Evolutionary conservation across 2,888 invertebrate genomes (phyloP).

Genomic region (Stegophylla sp.): DNA sequence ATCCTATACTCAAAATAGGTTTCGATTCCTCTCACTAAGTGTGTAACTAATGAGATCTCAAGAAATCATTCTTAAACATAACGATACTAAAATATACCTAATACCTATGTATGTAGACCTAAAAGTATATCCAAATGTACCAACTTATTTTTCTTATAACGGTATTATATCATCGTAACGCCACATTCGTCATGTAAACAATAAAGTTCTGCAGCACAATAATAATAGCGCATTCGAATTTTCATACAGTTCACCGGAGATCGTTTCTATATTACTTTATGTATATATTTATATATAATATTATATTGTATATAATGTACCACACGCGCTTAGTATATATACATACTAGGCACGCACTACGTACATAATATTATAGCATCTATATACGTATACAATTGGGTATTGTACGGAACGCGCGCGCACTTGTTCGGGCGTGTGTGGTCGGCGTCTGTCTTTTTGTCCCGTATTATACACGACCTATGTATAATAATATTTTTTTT

Average conservation of each 20-base stretch:
- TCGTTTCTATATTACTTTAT: constrained; percentile 1
- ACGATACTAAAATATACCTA: no score
- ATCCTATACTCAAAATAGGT: no score
- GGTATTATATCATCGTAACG: neutral
- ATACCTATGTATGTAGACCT: no score
- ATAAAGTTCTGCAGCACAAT: no score
- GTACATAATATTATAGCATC: neutral
- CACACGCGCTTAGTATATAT: neutral
- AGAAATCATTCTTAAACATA: no score
- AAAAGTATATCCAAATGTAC: neutral
- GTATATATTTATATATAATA: neutral
- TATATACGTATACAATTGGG: neutral
- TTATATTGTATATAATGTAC: no score
- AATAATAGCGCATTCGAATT: neutral
- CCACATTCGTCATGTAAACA: neutral
- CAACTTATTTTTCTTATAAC: neutral
- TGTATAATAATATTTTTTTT: neutral
- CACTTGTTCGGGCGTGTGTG: constrained; percentile 56
- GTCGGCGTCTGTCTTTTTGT: constrained; percentile 58
- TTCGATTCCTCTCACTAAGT: no score
- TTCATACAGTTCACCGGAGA: constrained; percentile 41
- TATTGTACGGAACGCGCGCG: constrained; percentile 35
- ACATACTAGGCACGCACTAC: neutral
- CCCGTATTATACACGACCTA: neutral
- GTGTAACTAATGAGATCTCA: no score